Percentiles rank a stretch among this genome's conserved stretches.
Conservation (phyloP, 2,888 invertebrate species). For the Erynnis tages region DNA sequence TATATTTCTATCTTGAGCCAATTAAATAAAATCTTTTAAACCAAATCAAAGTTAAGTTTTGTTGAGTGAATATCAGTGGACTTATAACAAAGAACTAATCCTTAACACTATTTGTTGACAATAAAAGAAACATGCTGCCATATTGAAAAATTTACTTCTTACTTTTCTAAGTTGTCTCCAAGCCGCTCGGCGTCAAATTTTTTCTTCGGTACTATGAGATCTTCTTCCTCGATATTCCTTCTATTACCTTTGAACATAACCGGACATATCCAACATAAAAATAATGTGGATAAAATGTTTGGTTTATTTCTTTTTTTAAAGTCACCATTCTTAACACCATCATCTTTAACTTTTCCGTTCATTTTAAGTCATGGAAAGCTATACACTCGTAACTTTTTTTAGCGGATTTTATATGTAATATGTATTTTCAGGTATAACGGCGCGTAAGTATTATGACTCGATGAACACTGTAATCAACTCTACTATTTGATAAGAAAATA, state of each 20-base stretch:
- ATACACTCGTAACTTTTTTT: no score
- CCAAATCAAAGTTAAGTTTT: no score
- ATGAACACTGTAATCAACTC: conserved; percentile 20
- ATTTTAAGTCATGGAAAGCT: not conserved
- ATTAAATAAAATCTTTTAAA: no score
- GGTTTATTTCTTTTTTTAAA: conserved; percentile 51
- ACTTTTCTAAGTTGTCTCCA: conserved; percentile 83
- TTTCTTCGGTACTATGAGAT: conserved; percentile 83
- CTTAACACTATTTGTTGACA: no score
- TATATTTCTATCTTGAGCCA: no score
- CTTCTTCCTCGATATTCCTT: conserved; percentile 83
- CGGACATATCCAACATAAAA: conserved; percentile 75
- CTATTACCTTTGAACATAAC: conserved; percentile 77
- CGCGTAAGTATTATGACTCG: conserved; percentile 11
- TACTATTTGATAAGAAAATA: conserved; percentile 20
- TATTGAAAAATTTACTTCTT: conserved; percentile 34
- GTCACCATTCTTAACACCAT: conserved; percentile 31
- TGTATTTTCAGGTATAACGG: not conserved
- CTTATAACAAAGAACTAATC: no score
- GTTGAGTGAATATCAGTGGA: no score
- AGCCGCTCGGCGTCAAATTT: conserved; percentile 82
- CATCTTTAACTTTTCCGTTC: conserved; percentile 28
- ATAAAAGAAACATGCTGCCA: no score
- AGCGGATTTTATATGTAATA: no score
- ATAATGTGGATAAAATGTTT: conserved; percentile 60